Evolutionary conservation across 1,140 invertebrate species (phyloP), one percentile per base, ranked within the genome.

Genomic region (Drosophila parabipectinata): DNA sequence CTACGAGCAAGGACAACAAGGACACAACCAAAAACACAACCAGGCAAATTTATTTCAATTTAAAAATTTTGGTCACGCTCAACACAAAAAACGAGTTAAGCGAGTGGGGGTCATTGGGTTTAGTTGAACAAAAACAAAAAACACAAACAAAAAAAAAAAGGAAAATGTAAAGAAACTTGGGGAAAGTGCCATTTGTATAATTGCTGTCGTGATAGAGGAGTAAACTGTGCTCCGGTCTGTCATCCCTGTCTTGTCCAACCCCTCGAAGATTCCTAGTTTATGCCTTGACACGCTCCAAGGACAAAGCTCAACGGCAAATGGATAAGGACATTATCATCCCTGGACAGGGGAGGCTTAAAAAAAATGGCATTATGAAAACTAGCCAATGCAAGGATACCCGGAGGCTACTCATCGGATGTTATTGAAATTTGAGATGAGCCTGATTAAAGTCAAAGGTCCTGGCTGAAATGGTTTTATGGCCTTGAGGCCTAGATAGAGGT

Each of bases 61-160:
- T 87, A 87, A 87, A 87, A 88, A 87, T 87, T 88, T 87, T 83
- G 75, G 83, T 83, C 83, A 87, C 83, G 83, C 83, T 81, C 83
- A 62, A 66, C 78, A 87, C 66, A 79, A 68, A 87, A 81, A 81
- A 78, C 61, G 63, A 85, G 81, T 74, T 80, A 85, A 60, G 78
- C 60, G 56, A 57, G 44, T 68, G 26, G 12, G 34, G 26, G 30
- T 30, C 48, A 24, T 34, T 14, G 34, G 30, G 18, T 4, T 8
- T 4, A 18, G 48, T 45, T 14, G 10, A 18, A 47, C 8, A 8
- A 24, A 37, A 12, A 37, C 10, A 12, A 37, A 37, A 12, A 37
- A 37, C 3, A n/a, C 3, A 37, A 8, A n/a, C 3, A 37, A 8
- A 34, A 34, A 34, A 30, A n/a, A 37, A 37, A 37, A 4, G 10